Evolutionary conservation across 1,140 invertebrate species (phyloP).

Genomic region (Atopsyche davidsoni): DNA sequence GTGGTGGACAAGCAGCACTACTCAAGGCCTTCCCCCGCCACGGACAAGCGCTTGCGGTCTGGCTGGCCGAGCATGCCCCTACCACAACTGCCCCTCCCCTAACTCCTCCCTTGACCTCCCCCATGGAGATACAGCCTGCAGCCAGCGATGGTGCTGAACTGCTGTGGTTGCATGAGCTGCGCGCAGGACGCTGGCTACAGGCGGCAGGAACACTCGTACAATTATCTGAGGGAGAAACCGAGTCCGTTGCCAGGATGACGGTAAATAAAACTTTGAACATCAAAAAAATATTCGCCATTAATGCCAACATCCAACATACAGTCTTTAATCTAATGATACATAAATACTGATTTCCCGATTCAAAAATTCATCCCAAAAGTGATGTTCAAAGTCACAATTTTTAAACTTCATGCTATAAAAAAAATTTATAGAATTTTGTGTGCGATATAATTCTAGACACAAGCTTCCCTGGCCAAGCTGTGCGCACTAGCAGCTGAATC

Average conservation of each 20-base stretch:
- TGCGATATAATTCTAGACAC: slow-evolving; percentile 46
- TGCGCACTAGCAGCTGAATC: slow-evolving; percentile 36
- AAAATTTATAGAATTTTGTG: slow-evolving; percentile 1
- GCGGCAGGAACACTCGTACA: slow-evolving; percentile 61
- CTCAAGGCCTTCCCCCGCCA: slow-evolving; percentile 26
- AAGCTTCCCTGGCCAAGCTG: slow-evolving; percentile 67
- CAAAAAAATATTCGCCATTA: background rate
- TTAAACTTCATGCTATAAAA: too few relatives aligned
- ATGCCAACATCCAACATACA: background rate
- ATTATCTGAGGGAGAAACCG: slow-evolving; percentile 60
- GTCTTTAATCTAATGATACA: background rate
- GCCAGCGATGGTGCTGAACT: slow-evolving; percentile 18
- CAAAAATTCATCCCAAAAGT: too few relatives aligned
- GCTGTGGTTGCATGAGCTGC: slow-evolving; percentile 28
- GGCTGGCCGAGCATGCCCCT: slow-evolving; percentile 17
- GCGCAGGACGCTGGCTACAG: slow-evolving; percentile 24
- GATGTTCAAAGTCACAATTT: too few relatives aligned
- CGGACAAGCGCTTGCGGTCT: slow-evolving; percentile 10
- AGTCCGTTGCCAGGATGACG: slow-evolving; percentile 66
- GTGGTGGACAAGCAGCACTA: slow-evolving; percentile 22
- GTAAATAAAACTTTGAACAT: slow-evolving; percentile 35
- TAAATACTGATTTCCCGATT: too few relatives aligned
- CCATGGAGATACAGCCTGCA: background rate
- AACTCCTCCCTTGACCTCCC: background rate
- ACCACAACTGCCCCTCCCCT: background rate